These are phyloP conservation scores for Drosophila nannoptera DNA, from an alignment of 1,140 invertebrate species.

Conservation along the genomic window DNA sequence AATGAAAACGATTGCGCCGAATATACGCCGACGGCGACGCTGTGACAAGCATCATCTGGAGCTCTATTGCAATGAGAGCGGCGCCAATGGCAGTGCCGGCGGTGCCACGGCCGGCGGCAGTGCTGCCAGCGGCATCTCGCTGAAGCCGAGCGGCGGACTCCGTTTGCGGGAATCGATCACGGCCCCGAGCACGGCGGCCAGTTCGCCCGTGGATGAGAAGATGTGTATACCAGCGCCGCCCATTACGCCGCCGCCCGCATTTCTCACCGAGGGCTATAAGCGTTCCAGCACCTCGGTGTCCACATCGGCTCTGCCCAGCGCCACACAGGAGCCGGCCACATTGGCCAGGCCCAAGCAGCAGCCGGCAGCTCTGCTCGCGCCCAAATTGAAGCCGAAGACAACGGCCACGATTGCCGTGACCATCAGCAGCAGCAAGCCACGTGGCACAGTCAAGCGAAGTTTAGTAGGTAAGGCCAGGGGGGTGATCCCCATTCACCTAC, in stretches of 20 bases:
- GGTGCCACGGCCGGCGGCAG: background rate
- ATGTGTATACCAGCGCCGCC: slow-evolving; percentile 81
- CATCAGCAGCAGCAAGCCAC: slow-evolving; percentile 67
- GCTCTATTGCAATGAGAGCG: slow-evolving; percentile 80
- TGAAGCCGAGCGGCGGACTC: slow-evolving; percentile 55
- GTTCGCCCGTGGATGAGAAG: slow-evolving; percentile 80
- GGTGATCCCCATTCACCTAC: no score
- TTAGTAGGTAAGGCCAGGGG: slow-evolving; percentile 67
- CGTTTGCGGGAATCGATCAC: slow-evolving; percentile 65
- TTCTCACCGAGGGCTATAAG: slow-evolving; percentile 82
- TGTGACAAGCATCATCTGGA: slow-evolving; percentile 83
- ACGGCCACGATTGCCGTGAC: slow-evolving; percentile 71
- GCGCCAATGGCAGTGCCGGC: slow-evolving; percentile 9
- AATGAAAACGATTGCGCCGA: slow-evolving; percentile 84
- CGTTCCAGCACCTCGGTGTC: slow-evolving; percentile 77
- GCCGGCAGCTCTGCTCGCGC: slow-evolving; percentile 6
- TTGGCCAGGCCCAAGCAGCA: slow-evolving; percentile 1
- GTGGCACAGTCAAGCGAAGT: slow-evolving; percentile 73
- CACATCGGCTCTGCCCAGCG: slow-evolving; percentile 61
- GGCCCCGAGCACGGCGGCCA: slow-evolving; percentile 74
- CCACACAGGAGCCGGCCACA: slow-evolving; percentile 28
- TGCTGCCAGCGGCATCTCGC: slow-evolving; percentile 25
- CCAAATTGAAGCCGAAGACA: slow-evolving; percentile 57
- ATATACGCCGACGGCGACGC: slow-evolving; percentile 82
- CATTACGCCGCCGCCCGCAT: slow-evolving; percentile 85